Conservation (phyloP, 2,113 vertebrate species). For the Lathamus discolor region DNA sequence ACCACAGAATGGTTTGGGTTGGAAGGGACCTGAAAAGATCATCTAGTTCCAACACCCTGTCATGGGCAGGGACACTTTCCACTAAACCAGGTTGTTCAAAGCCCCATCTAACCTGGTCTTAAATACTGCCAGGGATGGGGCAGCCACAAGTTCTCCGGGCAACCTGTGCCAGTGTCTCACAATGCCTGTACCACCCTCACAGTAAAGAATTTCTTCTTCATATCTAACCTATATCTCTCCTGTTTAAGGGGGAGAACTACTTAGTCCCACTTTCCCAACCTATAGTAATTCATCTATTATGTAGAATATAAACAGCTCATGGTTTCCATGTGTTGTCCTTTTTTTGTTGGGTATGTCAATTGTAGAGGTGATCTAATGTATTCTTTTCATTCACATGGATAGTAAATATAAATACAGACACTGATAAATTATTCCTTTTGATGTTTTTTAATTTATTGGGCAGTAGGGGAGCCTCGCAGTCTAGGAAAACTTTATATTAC, state of each 20-base stretch:
- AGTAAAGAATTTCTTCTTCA: not conserved
- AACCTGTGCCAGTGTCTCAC: not conserved
- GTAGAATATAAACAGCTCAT: not conserved
- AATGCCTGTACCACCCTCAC: not conserved
- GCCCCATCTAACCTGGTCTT: not conserved
- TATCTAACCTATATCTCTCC: not conserved
- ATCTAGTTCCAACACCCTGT: not conserved
- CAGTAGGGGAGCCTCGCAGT: not conserved
- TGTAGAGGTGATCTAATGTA: not conserved
- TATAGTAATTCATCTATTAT: not conserved
- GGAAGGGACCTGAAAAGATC: not conserved
- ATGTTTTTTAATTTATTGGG: slow-evolving; percentile 9
- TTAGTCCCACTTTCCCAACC: not conserved
- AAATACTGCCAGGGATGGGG: not conserved
- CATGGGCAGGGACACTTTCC: not conserved
- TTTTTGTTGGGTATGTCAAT: not conserved
- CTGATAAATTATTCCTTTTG: not conserved
- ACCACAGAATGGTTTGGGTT: not conserved
- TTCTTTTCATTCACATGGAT: not conserved
- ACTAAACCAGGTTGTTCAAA: not conserved
- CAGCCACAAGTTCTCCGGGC: not conserved
- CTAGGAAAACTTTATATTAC: not conserved
- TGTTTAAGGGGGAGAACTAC: not conserved
- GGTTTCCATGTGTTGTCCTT: not conserved
- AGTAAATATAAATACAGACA: not conserved